Evolutionary conservation across 2,797 vertebrate species (phyloP).

Genomic region (Oceanodroma leucorhoa): DNA sequence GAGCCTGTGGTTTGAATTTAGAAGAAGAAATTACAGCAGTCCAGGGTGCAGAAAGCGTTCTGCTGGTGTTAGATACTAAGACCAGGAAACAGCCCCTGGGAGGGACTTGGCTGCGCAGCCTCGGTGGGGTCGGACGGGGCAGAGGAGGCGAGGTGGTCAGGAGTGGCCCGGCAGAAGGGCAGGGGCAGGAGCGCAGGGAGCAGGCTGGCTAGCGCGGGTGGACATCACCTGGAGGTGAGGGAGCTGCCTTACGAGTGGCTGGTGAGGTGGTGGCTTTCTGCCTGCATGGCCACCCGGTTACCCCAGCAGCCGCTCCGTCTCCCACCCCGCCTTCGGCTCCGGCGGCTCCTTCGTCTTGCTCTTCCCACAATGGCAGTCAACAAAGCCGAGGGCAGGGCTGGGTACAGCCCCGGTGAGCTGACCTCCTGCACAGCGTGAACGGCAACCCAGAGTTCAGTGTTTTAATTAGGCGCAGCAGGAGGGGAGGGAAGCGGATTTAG

Average conservation of each 20-base stretch:
- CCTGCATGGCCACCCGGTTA: neutral
- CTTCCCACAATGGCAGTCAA: rapidly evolving
- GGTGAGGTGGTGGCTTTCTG: rapidly evolving
- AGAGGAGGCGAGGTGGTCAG: rapidly evolving
- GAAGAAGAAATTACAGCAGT: neutral
- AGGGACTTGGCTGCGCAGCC: rapidly evolving
- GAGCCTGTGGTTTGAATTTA: neutral
- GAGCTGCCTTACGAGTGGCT: rapidly evolving
- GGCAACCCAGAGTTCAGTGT: neutral
- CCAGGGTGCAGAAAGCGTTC: neutral
- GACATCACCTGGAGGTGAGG: neutral
- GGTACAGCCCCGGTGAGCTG: neutral
- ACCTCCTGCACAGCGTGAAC: neutral
- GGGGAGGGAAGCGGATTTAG: slow-evolving; percentile 1
- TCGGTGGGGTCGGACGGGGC: rapidly evolving
- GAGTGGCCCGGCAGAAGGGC: neutral
- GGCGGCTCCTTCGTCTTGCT: rapidly evolving
- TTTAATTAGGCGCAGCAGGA: neutral
- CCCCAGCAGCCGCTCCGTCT: rapidly evolving
- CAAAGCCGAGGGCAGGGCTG: neutral
- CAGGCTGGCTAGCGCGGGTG: rapidly evolving
- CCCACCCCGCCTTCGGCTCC: rapidly evolving
- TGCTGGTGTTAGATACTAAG: neutral
- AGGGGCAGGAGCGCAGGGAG: neutral
- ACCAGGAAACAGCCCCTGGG: neutral